Percentiles rank a stretch among this genome's conserved stretches.
phyloP scores from a whole-genome alignment of 2,797 vertebrate genomes.

The Halcyon smyrnensis region DNA sequence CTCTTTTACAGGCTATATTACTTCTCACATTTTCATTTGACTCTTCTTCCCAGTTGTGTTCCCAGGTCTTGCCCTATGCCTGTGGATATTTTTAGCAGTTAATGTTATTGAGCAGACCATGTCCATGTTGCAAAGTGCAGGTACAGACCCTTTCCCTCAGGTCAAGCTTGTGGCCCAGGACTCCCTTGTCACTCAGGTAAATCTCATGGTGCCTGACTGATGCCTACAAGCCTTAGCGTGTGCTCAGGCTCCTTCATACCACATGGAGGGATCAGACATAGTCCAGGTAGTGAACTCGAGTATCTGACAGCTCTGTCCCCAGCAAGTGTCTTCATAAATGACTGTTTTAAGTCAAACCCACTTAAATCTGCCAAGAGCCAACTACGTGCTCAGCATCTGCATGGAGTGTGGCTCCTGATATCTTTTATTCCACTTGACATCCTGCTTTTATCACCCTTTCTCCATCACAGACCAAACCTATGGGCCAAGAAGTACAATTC shows the following conservation, averaged over 20 bases:
- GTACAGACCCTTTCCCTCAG: background rate
- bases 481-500: background rate
- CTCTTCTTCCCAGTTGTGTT: background rate
- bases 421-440: background rate
- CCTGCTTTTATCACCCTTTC: background rate
- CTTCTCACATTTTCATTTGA: background rate
- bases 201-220: too few species aligned
- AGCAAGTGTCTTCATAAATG: background rate
- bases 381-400: background rate
- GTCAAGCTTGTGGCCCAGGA: background rate
- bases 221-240: background rate
- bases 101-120: background rate
- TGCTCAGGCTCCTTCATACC: background rate
- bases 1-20: background rate
- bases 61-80: background rate
- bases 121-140: background rate
- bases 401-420: background rate
- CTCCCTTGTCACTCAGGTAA: background rate
- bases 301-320: background rate
- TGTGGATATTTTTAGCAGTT: background rate
- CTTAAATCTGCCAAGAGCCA: background rate
- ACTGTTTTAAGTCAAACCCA: too few species aligned
- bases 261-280: background rate
- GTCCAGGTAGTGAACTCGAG: background rate
- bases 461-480: background rate